These are phyloP conservation scores for Seriola dumerili DNA, from an alignment of 2,113 vertebrate genomes.

Conservation along the genomic window DNA sequence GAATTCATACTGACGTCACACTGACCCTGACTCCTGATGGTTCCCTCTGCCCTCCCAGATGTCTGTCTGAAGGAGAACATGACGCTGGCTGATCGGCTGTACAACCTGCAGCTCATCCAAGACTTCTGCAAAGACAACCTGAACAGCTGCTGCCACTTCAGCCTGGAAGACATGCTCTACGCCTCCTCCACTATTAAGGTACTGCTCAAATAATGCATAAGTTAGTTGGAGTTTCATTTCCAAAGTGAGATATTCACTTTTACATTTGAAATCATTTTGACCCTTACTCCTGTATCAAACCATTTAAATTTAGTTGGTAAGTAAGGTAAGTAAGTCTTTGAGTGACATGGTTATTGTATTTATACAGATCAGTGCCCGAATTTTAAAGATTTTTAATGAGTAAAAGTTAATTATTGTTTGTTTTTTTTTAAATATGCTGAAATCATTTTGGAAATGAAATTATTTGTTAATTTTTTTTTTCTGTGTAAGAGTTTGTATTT, in stretches of 20 bases:
- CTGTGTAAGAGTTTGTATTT: neutral
- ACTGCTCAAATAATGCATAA: slow-evolving; percentile 40
- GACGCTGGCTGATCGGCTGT: slow-evolving; percentile 94
- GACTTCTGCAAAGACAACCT: slow-evolving; percentile 96
- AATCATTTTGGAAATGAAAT: too few relatives aligned
- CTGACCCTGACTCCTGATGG: slow-evolving; percentile 45
- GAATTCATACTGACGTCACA: neutral
- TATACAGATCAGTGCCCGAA: neutral
- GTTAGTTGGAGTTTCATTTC: neutral
- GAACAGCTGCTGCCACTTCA: slow-evolving; percentile 95
- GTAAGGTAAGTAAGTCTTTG: neutral
- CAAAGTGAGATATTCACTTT: neutral
- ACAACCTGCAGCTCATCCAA: slow-evolving; percentile 95
- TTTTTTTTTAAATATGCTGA: too few relatives aligned
- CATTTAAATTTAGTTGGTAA: neutral
- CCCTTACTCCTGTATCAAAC: neutral
- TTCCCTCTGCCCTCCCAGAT: slow-evolving; percentile 83
- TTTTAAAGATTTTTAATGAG: too few relatives aligned
- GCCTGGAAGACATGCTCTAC: slow-evolving; percentile 97
- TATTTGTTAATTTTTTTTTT: neutral
- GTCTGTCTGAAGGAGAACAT: slow-evolving; percentile 96
- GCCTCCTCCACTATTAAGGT: slow-evolving; percentile 95
- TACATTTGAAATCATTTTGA: neutral
- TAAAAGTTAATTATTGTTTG: too few relatives aligned
- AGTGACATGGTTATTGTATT: neutral